Percentiles rank a stretch among this genome's conserved stretches.
These are phyloP conservation scores for Gadus macrocephalus DNA, from an alignment of 2,113 vertebrate genomes.

Conservation along the genomic window DNA sequence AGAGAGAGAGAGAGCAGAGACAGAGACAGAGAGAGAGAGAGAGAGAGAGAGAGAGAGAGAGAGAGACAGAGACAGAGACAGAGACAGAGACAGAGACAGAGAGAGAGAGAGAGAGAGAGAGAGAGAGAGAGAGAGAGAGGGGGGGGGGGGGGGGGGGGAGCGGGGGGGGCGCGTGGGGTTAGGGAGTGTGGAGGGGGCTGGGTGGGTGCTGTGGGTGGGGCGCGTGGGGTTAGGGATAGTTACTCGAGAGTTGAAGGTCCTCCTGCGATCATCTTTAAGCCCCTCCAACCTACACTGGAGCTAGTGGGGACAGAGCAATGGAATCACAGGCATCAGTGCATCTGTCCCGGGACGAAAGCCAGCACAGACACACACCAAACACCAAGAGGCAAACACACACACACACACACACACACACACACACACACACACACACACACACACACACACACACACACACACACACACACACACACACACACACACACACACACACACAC, in stretches of 20 bases:
- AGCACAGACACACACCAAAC: conserved; percentile 74
- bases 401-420: conserved; percentile 33
- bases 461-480: conserved; percentile 25
- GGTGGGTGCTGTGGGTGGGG: background rate
- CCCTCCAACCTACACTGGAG: conserved; percentile 99
- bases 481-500: too few relatives aligned
- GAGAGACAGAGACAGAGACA: conserved; percentile 58
- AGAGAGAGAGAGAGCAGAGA: conserved; percentile 24
- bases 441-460: conserved; percentile 14
- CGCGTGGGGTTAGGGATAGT: conserved; percentile 85
- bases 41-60: conserved; percentile 47
- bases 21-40: conserved; percentile 28
- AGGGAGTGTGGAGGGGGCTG: background rate
- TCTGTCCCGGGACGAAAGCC: conserved; percentile 54
- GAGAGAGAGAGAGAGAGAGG: conserved; percentile 61
- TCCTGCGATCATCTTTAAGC: conserved; percentile 99
- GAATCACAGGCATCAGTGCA: conserved; percentile 77
- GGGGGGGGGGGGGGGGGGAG: conserved; percentile 34
- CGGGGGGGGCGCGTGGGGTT: background rate
- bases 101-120: conserved; percentile 64
- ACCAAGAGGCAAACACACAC: conserved; percentile 81
- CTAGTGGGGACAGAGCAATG: conserved; percentile 85
- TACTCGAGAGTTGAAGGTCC: conserved; percentile 99
- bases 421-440: background rate
- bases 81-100: conserved; percentile 62